A percentile compares a stretch with the other conserved stretches of the same genome.
phyloP scores from a whole-genome alignment of 1,140 invertebrate species.

The Scaptodrosophila lebanonensis region DNA sequence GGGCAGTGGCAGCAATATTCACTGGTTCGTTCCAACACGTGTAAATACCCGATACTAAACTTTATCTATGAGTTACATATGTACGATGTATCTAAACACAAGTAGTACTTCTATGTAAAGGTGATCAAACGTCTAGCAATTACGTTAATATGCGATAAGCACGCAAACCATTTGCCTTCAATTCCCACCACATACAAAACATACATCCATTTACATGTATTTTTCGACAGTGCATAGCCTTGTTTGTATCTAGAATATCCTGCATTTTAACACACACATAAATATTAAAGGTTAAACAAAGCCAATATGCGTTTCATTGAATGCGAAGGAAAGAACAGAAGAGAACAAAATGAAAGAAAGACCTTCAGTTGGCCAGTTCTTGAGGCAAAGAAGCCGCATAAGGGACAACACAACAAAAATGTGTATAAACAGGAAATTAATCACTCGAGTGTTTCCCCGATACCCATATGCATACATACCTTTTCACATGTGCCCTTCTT shows the following conservation, averaged over 20 bases:
- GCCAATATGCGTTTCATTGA: background rate
- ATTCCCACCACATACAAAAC: background rate
- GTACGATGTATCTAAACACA: slow-evolving; percentile 30
- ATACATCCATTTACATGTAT: slow-evolving; percentile 13
- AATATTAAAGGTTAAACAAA: slow-evolving; percentile 5
- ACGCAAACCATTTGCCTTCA: slow-evolving; percentile 38
- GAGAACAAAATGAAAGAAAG: no score
- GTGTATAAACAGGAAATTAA: slow-evolving; percentile 72
- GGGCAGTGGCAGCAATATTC: background rate
- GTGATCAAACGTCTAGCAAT: slow-evolving; percentile 48
- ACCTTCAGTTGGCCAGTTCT: no score
- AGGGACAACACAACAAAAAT: slow-evolving; percentile 32
- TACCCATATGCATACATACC: slow-evolving; percentile 33
- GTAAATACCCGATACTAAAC: slow-evolving; percentile 27
- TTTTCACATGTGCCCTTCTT: slow-evolving; percentile 12
- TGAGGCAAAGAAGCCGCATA: slow-evolving; percentile 65
- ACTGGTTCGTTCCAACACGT: slow-evolving; percentile 47
- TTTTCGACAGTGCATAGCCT: background rate
- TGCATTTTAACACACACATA: no score
- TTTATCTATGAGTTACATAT: slow-evolving; percentile 49
- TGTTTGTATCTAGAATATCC: background rate
- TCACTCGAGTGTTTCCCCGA: slow-evolving; percentile 53
- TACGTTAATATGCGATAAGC: slow-evolving; percentile 58
- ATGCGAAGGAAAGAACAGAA: slow-evolving; percentile 34
- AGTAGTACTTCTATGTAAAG: no score